Conservation (phyloP, 1,140 invertebrate species). For the Bombus confusus region DNA sequence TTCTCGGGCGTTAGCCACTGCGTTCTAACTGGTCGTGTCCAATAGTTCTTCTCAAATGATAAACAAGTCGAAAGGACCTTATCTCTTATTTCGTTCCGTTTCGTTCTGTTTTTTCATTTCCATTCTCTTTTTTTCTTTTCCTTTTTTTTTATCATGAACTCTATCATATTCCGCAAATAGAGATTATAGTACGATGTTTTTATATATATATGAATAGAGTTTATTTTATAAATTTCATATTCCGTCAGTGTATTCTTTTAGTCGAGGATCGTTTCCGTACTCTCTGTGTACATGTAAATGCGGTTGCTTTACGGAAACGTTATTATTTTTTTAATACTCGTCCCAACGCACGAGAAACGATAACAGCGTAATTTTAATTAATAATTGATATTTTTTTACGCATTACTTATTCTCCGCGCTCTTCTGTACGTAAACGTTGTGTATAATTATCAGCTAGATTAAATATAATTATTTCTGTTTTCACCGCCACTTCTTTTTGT, state of each 20-base stretch:
- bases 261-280: constrained; percentile 56
- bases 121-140: neutral
- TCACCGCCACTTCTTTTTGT: constrained; percentile 21
- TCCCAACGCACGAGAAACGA: constrained; percentile 21
- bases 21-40: constrained; percentile 57
- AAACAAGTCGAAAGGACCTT: constrained; percentile 40
- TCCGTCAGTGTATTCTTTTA: constrained; percentile 58
- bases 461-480: constrained; percentile 33
- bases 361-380: constrained; percentile 54
- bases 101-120: neutral
- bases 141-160: constrained; percentile 26
- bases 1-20: constrained; percentile 32
- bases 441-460: constrained; percentile 40
- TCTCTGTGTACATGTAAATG: constrained; percentile 19
- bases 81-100: constrained; percentile 30
- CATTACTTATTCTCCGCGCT: constrained; percentile 56
- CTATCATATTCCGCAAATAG: constrained; percentile 28
- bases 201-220: constrained; percentile 38
- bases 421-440: constrained; percentile 49
- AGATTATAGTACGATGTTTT: constrained; percentile 55
- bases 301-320: constrained; percentile 40
- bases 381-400: constrained; percentile 56
- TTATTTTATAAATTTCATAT: constrained; percentile 64
- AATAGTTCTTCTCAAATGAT: constrained; percentile 23
- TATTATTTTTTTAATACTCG: constrained; percentile 38